These are phyloP conservation scores for Drosophila pandora DNA, from an alignment of 1,140 invertebrate species.

Conservation along the genomic window DNA sequence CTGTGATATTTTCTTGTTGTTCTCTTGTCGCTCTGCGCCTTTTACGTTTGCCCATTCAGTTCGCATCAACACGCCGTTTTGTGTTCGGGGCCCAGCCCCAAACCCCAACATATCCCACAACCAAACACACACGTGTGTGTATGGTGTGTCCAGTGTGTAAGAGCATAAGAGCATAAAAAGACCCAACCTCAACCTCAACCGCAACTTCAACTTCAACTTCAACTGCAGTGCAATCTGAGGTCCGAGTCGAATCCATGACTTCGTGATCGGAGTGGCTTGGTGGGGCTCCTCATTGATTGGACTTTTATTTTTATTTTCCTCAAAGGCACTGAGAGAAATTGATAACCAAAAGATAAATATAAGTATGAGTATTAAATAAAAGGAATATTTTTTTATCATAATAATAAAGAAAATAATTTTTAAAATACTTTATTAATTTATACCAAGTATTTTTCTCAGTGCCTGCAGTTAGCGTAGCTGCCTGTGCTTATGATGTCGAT, in stretches of 20 bases:
- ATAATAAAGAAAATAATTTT: no score
- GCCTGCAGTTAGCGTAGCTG: constrained; percentile 62
- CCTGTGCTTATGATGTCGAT: constrained; percentile 69
- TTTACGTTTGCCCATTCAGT: constrained; percentile 57
- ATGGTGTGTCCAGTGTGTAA: no score
- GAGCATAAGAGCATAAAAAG: not conserved
- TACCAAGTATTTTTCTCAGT: constrained; percentile 6
- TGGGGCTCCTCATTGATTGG: constrained; percentile 56
- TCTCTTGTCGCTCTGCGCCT: constrained; percentile 9
- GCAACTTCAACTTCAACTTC: constrained; percentile 4
- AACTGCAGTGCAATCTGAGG: constrained; percentile 16
- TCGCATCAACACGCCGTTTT: constrained; percentile 78
- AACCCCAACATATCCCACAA: not conserved
- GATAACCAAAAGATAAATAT: not conserved
- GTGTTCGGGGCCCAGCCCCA: constrained; percentile 47
- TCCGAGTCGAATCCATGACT: constrained; percentile 24
- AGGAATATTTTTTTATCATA: not conserved
- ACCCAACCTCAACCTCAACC: constrained; percentile 2
- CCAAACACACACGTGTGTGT: not conserved
- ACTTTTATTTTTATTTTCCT: constrained; percentile 14
- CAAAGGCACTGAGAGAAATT: not conserved
- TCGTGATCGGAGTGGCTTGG: constrained; percentile 24
- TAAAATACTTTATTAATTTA: not conserved
- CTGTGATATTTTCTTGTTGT: not conserved
- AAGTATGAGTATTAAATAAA: not conserved